Conservation (phyloP, 2,797 vertebrate species). For the Eulemur rubriventer region DNA sequence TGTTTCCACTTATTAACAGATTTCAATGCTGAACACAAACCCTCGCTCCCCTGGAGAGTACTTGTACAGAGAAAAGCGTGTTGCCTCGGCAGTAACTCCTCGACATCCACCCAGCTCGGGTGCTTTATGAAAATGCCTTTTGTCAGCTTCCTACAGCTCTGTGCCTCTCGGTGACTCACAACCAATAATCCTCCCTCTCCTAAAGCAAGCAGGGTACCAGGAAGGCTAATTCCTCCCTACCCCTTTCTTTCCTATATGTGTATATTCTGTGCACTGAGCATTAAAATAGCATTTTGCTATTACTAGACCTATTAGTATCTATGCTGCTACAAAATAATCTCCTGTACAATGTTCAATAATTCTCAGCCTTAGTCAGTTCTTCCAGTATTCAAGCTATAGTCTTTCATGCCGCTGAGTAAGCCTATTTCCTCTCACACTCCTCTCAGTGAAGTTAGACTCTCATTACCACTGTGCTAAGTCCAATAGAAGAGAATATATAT, state of each 20-base stretch:
- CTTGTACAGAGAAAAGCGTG: rapidly evolving
- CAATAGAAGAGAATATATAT: neutral
- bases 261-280: neutral
- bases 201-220: neutral
- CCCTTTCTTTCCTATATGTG: neutral
- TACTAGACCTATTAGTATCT: neutral
- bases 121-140: neutral
- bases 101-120: neutral
- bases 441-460: neutral
- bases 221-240: neutral
- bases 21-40: conserved; percentile 26
- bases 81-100: neutral
- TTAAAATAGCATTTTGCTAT: neutral
- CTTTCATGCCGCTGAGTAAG: neutral
- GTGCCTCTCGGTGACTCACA: neutral
- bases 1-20: conserved; percentile 27
- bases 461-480: neutral
- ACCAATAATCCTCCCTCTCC: neutral
- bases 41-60: neutral
- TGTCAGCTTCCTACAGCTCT: neutral
- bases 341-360: neutral
- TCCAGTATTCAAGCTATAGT: neutral
- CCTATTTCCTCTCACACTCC: neutral
- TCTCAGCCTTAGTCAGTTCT: neutral
- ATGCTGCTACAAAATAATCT: neutral